phyloP scores from a whole-genome alignment of 2,113 vertebrate genomes.

The Tricholaema leucomelas region DNA sequence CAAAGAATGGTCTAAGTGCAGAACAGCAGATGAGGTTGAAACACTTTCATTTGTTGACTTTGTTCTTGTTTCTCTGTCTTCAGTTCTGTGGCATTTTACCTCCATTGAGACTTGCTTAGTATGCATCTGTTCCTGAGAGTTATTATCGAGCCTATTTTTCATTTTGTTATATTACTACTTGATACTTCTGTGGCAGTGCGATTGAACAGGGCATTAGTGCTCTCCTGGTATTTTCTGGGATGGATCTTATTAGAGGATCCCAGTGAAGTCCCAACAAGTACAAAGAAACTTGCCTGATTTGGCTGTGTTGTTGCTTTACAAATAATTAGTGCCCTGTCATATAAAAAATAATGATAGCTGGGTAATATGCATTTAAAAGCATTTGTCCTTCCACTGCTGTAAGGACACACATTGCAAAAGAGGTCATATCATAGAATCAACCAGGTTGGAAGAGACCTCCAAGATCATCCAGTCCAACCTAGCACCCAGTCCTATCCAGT shows the following conservation, averaged over 20 bases:
- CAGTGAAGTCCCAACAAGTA: neutral
- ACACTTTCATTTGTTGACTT: slow-evolving; percentile 23
- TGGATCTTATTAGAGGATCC: neutral
- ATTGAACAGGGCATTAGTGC: neutral
- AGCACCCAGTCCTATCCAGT: too few species aligned
- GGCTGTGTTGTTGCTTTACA: neutral
- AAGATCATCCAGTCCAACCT: too few species aligned
- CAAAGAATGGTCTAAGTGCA: neutral
- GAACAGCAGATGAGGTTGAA: slow-evolving; percentile 20
- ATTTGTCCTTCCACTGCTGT: neutral
- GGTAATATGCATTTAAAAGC: neutral
- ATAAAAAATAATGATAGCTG: neutral
- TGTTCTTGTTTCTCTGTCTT: slow-evolving; percentile 48
- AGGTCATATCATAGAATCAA: too few species aligned
- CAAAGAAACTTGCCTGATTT: neutral
- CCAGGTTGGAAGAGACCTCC: too few species aligned
- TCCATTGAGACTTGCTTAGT: slow-evolving; percentile 23
- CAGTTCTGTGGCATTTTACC: slow-evolving; percentile 32
- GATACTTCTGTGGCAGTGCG: slow-evolving; percentile 9
- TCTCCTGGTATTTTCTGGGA: neutral
- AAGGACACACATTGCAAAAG: neutral
- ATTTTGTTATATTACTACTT: slow-evolving; percentile 29
- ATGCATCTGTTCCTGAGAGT: slow-evolving; percentile 20
- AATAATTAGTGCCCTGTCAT: neutral
- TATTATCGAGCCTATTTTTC: slow-evolving; percentile 48